phyloP scores from a whole-genome alignment of 2,113 vertebrate genomes.

The Ginglymostoma cirratum region DNA sequence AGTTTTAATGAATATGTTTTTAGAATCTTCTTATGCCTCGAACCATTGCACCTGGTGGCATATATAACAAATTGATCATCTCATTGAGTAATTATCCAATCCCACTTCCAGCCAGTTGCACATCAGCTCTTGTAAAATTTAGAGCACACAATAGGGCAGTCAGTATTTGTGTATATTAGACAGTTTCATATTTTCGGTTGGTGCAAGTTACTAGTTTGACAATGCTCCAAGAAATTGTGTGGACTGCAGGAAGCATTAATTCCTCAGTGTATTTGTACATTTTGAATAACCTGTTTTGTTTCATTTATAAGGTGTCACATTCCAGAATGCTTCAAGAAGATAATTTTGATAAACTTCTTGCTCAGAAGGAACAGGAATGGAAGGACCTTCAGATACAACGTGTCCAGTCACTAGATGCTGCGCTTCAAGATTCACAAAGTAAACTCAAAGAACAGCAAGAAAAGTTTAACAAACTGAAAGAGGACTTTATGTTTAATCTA shows the following conservation, averaged over 20 bases:
- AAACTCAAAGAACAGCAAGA: constrained; percentile 50
- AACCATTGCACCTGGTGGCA: background rate
- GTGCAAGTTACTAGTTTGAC: no score
- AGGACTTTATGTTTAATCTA: constrained; percentile 69
- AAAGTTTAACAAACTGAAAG: constrained; percentile 52
- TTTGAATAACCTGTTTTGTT: background rate
- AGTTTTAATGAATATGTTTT: background rate
- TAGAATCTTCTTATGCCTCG: background rate
- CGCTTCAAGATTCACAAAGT: constrained; percentile 47
- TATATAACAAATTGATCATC: background rate
- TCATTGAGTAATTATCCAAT: constrained; percentile 7
- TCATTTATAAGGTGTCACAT: background rate
- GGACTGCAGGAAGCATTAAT: background rate
- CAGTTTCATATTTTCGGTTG: background rate
- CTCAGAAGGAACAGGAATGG: constrained; percentile 63
- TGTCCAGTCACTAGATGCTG: constrained; percentile 50
- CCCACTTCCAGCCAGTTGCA: background rate
- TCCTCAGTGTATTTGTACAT: background rate
- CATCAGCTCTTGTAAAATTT: background rate
- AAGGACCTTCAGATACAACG: constrained; percentile 53
- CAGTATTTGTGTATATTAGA: background rate
- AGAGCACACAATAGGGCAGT: background rate
- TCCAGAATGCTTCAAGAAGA: constrained; percentile 46
- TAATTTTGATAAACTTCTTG: constrained; percentile 53
- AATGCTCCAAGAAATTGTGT: background rate